These are phyloP conservation scores for Streptopelia turtur DNA, from an alignment of 2,797 vertebrate genomes.

Conservation along the genomic window DNA sequence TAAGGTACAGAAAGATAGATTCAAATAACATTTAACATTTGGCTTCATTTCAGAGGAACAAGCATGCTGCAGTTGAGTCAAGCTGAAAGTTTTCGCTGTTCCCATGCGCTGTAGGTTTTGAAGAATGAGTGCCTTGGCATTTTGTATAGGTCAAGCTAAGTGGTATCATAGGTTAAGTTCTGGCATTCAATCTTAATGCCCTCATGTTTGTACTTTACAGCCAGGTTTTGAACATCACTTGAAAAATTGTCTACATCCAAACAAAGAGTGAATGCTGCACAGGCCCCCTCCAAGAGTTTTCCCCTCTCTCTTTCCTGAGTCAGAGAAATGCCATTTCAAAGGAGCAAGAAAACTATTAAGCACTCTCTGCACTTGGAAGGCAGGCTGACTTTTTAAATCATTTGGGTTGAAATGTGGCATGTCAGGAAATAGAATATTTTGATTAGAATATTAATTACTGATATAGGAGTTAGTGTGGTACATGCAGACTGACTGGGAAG, in stretches of 20 bases:
- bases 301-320: not conserved
- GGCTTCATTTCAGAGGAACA: not conserved
- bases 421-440: not conserved
- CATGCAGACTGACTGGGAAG: not conserved
- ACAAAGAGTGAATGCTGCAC: not conserved
- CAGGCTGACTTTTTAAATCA: not conserved
- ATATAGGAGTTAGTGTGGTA: not conserved
- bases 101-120: not conserved
- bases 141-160: slow-evolving; percentile 33
- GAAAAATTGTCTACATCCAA: not conserved
- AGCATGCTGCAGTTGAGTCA: not conserved
- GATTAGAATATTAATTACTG: not conserved
- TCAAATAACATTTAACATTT: not conserved
- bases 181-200: not conserved
- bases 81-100: not conserved
- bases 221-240: not conserved
- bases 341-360: not conserved
- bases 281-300: not conserved
- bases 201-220: not conserved
- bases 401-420: not conserved
- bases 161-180: slow-evolving; percentile 23
- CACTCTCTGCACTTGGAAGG: not conserved
- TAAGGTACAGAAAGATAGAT: not conserved
- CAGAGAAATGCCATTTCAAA: not conserved
- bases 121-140: not conserved